These are phyloP conservation scores for Thymelicus acteon DNA, from an alignment of 2,888 invertebrate species.

Conservation along the genomic window DNA sequence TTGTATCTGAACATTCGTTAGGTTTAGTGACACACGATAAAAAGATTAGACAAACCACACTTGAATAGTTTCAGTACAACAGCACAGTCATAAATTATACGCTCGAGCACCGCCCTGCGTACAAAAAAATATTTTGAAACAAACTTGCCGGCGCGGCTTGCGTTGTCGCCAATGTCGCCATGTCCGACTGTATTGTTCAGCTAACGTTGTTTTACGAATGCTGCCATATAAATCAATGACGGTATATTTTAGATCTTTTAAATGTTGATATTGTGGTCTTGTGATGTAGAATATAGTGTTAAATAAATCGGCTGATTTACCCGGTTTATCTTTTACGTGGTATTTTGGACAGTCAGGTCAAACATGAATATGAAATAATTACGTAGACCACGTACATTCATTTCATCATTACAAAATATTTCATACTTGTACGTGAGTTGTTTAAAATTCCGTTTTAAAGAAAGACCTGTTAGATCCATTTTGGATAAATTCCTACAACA, in stretches of 20 bases:
- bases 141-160: constrained; percentile 11
- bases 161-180: constrained; percentile 9
- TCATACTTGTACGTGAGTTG: too few relatives aligned
- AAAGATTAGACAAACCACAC: constrained; percentile 23
- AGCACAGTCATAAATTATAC: constrained; percentile 26
- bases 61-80: constrained; percentile 28
- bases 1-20: constrained; percentile 20
- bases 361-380: too few relatives aligned
- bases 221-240: constrained; percentile 24
- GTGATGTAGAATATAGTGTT: constrained; percentile 15
- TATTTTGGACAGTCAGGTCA: background rate
- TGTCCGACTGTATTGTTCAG: constrained; percentile 23
- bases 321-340: background rate
- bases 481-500: background rate
- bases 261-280: constrained; percentile 26
- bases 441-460: background rate
- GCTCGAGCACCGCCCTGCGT: constrained; percentile 23
- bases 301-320: background rate
- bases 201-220: constrained; percentile 17
- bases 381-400: too few relatives aligned
- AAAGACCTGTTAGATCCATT: background rate
- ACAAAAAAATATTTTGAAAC: constrained; percentile 28
- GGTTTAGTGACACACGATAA: constrained; percentile 26
- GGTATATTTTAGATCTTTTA: constrained; percentile 28
- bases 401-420: too few relatives aligned